These are phyloP conservation scores for Syngnathus typhle DNA, from an alignment of 2,113 vertebrate species.

Conservation along the genomic window DNA sequence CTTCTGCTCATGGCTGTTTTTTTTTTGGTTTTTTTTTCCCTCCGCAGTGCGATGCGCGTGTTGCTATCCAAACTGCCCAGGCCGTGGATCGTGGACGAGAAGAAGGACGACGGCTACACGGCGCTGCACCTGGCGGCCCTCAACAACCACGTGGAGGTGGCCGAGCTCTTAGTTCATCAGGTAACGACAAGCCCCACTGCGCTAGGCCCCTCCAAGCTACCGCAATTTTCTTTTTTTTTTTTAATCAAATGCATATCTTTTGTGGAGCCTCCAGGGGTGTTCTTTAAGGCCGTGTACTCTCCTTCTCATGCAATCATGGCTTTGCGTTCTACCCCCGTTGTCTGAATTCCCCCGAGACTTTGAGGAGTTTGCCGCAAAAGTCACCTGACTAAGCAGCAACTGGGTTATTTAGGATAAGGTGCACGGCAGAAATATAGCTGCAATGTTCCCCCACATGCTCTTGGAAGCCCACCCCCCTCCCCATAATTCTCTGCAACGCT, in stretches of 20 bases:
- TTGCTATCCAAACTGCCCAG: constrained; percentile 92
- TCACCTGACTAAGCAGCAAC: constrained; percentile 54
- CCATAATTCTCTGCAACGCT: constrained; percentile 59
- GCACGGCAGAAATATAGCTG: constrained; percentile 53
- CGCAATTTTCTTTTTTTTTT: constrained; percentile 35
- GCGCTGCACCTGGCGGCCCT: constrained; percentile 95
- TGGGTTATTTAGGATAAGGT: constrained; percentile 59
- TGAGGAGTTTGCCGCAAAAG: constrained; percentile 41
- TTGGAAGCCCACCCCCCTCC: constrained; percentile 5
- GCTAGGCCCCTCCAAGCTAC: no score
- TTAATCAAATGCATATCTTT: constrained; percentile 65
- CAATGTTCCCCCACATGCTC: constrained; percentile 40
- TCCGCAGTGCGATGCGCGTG: constrained; percentile 90
- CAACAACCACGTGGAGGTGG: constrained; percentile 98
- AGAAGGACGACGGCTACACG: constrained; percentile 98
- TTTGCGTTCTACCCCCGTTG: constrained; percentile 31
- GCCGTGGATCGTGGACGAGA: constrained; percentile 98
- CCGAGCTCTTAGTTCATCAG: constrained; percentile 96
- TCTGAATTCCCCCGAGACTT: constrained; percentile 44
- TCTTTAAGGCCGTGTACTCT: constrained; percentile 48
- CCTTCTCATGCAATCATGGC: constrained; percentile 44
- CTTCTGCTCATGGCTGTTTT: constrained; percentile 4
- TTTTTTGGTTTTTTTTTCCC: constrained; percentile 6
- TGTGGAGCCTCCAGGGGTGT: constrained; percentile 41
- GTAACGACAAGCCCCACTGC: constrained; percentile 57